These are phyloP conservation scores for Zygogramma bicolorata DNA, from an alignment of 2,888 invertebrate species.

Conservation along the genomic window DNA sequence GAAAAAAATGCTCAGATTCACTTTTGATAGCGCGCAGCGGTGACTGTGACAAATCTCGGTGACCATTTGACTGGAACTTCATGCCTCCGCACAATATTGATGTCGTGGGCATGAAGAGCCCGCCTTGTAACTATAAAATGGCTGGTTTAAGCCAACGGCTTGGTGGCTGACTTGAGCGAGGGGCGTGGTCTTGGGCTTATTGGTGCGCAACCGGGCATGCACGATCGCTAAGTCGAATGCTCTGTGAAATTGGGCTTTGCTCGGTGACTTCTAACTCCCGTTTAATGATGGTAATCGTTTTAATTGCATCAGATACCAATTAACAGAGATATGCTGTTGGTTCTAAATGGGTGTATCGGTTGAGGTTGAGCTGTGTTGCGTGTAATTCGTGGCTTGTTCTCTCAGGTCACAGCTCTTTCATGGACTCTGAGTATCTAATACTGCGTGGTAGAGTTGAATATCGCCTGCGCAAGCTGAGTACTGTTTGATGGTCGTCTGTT, in stretches of 20 bases:
- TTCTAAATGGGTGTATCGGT: not conserved
- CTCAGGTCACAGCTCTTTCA: not conserved
- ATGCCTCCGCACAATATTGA: conserved; percentile 53
- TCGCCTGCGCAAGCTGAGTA: no score
- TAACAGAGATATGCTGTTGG: not conserved
- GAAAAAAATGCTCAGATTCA: conserved; percentile 31
- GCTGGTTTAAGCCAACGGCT: conserved; percentile 41
- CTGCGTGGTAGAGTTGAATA: not conserved
- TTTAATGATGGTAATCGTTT: conserved; percentile 26
- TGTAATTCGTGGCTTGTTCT: not conserved
- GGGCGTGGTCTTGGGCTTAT: conserved; percentile 32
- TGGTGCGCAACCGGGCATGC: conserved; percentile 38
- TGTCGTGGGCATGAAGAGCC: conserved; percentile 33
- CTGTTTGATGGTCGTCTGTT: no score
- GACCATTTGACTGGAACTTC: conserved; percentile 61
- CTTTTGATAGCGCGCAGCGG: conserved; percentile 36
- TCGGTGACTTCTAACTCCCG: conserved; percentile 26
- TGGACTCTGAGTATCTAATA: not conserved
- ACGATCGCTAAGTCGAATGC: conserved; percentile 40
- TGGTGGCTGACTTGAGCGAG: conserved; percentile 1
- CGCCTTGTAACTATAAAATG: conserved; percentile 41
- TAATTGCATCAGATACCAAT: conserved; percentile 17
- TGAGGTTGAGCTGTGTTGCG: not conserved
- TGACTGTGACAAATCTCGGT: conserved; percentile 57
- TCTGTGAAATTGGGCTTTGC: conserved; percentile 41